These are phyloP conservation scores for Shinisaurus crocodilurus DNA, from an alignment of 2,113 vertebrate genomes.

Conservation along the genomic window DNA sequence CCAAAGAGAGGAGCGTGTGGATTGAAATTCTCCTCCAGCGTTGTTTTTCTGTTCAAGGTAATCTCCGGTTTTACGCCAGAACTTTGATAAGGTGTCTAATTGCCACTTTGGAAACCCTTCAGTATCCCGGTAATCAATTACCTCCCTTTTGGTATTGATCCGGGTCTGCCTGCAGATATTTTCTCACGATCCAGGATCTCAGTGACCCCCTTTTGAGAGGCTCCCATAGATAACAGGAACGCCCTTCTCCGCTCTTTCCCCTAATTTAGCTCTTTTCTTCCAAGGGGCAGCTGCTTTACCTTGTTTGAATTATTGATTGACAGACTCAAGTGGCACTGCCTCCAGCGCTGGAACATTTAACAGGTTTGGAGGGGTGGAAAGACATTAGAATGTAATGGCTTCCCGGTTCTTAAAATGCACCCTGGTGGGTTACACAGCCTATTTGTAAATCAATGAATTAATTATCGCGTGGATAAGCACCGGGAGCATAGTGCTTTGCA, in stretches of 20 bases:
- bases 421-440: background rate
- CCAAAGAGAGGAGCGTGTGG: slow-evolving; percentile 22
- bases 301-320: slow-evolving; percentile 59
- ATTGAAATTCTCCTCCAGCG: slow-evolving; percentile 54
- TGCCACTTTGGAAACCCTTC: slow-evolving; percentile 73
- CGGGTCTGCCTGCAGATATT: slow-evolving; percentile 68
- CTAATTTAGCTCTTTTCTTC: slow-evolving; percentile 44
- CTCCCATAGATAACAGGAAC: slow-evolving; percentile 28
- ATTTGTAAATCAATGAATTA: slow-evolving; percentile 55
- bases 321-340: slow-evolving; percentile 42
- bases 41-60: slow-evolving; percentile 37
- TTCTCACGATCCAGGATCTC: slow-evolving; percentile 83
- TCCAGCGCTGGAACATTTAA: slow-evolving; percentile 21
- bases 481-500: slow-evolving; percentile 6
- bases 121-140: slow-evolving; percentile 81
- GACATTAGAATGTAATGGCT: slow-evolving; percentile 20
- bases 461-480: slow-evolving; percentile 47
- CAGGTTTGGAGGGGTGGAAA: slow-evolving; percentile 33
- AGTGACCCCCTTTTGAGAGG: slow-evolving; percentile 54
- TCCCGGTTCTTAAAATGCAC: slow-evolving; percentile 25
- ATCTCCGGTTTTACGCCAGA: slow-evolving; percentile 64
- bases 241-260: slow-evolving; percentile 32
- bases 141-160: slow-evolving; percentile 68
- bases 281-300: slow-evolving; percentile 41
- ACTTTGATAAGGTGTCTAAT: slow-evolving; percentile 79